Evolutionary conservation across 2,113 vertebrate species (phyloP).

Genomic region (Leucosticte australis): DNA sequence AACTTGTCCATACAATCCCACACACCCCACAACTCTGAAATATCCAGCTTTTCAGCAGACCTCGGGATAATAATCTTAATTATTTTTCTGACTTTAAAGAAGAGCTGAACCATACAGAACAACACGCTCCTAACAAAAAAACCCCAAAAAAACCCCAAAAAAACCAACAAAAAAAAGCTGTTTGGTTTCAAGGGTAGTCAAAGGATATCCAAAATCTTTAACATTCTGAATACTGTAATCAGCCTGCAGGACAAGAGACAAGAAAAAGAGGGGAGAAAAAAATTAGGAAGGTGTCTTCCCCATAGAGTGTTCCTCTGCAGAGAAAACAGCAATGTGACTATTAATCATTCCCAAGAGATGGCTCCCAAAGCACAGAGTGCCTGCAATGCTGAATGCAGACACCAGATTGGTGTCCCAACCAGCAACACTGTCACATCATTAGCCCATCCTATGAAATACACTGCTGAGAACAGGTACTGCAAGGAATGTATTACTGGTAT

Average conservation of each 20-base stretch:
- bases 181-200: not conserved
- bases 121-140: not conserved
- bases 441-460: too few species aligned
- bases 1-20: not conserved
- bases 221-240: not conserved
- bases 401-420: not conserved
- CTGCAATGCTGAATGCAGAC: not conserved
- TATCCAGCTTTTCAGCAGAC: not conserved
- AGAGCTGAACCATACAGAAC: not conserved
- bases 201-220: not conserved
- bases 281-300: not conserved
- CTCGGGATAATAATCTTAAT: not conserved
- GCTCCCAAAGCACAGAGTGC: not conserved
- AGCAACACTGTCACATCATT: too few species aligned
- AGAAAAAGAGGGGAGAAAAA: not conserved
- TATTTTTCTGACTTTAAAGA: not conserved
- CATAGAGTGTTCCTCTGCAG: not conserved
- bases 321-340: not conserved
- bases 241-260: not conserved
- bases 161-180: not conserved
- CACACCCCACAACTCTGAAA: not conserved
- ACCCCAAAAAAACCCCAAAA: not conserved
- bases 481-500: not conserved
- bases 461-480: rapidly evolving
- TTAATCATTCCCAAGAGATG: not conserved